These are phyloP conservation scores for Cheirogaleus medius DNA, from an alignment of 2,113 vertebrate species.

Conservation along the genomic window DNA sequence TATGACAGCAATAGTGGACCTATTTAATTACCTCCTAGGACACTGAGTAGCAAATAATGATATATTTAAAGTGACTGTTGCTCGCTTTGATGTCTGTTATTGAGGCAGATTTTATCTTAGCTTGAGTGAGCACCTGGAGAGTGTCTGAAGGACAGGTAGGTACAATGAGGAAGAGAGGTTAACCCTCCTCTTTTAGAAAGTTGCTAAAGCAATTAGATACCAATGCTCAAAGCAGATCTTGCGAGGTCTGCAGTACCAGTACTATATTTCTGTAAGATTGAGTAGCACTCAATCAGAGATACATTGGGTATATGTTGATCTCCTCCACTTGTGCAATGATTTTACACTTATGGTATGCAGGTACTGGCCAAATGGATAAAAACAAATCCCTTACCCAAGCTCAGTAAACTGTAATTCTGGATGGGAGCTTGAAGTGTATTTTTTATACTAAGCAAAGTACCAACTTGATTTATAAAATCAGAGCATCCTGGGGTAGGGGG, in stretches of 20 bases:
- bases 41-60: background rate
- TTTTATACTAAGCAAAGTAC: background rate
- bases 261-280: background rate
- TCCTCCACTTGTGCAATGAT: background rate
- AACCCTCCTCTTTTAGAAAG: background rate
- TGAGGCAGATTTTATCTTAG: constrained; percentile 9
- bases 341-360: background rate
- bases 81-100: background rate
- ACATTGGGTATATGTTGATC: background rate
- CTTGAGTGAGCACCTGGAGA: background rate
- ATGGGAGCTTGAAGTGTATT: background rate
- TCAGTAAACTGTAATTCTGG: background rate
- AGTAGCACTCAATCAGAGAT: background rate
- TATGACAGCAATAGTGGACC: background rate
- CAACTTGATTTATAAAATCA: background rate
- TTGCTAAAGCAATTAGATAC: background rate
- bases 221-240: background rate
- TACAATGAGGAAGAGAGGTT: background rate
- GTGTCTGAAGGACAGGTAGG: background rate
- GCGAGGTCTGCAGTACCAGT: background rate
- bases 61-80: background rate
- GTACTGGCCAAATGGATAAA: background rate
- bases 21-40: background rate
- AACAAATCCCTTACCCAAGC: background rate
- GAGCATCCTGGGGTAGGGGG: background rate